These are phyloP conservation scores for Drosophila mauritiana DNA, from an alignment of 1,140 invertebrate species.

Conservation along the genomic window DNA sequence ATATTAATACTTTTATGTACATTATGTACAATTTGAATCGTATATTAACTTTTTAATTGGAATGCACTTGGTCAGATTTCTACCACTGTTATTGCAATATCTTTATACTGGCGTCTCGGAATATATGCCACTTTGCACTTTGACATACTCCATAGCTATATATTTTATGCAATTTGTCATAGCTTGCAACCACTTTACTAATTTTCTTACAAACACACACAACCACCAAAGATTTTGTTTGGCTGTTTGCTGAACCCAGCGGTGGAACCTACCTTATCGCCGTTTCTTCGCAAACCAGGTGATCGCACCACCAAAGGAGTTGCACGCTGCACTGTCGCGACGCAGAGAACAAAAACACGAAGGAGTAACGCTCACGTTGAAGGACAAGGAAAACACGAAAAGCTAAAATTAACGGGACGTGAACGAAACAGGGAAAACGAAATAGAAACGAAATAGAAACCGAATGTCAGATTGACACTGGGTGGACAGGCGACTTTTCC, in stretches of 20 bases:
- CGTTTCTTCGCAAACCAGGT: not conserved
- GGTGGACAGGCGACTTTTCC: not conserved
- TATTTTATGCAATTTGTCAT: not conserved
- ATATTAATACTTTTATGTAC: too few relatives aligned
- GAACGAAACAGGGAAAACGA: conserved; percentile 20
- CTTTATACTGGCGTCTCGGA: too few relatives aligned
- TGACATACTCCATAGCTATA: not conserved
- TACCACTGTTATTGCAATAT: not conserved
- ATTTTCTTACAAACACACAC: not conserved
- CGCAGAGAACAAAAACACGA: conserved; percentile 14
- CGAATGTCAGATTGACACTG: conserved; percentile 18
- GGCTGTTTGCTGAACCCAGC: not conserved
- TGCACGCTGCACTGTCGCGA: not conserved
- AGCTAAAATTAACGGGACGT: conserved; percentile 38
- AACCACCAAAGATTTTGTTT: not conserved
- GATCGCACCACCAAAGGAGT: conserved; percentile 4
- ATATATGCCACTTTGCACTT: too few relatives aligned
- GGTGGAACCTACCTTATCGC: not conserved
- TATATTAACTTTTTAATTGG: not conserved
- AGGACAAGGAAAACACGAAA: conserved; percentile 40
- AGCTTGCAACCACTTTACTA: not conserved
- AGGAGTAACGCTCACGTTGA: conserved; percentile 19
- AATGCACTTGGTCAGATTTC: not conserved
- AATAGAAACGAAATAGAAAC: not conserved
- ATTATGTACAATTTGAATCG: too few relatives aligned